phyloP scores from a whole-genome alignment of 2,113 vertebrate genomes.

The Tyto alba region DNA sequence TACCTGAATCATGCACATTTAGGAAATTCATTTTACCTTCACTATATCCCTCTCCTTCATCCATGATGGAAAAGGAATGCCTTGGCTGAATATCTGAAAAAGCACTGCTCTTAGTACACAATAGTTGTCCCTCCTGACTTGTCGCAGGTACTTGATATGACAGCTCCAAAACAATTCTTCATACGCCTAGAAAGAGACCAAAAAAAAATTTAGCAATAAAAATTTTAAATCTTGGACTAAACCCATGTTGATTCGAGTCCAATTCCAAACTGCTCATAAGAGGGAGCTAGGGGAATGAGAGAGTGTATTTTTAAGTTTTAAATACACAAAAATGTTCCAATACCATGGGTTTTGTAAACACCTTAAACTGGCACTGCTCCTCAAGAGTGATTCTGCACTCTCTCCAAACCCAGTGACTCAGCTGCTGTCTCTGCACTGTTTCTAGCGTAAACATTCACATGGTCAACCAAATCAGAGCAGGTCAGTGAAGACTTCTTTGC shows the following conservation, averaged over 20 bases:
- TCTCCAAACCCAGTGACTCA: background rate
- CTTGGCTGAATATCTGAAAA: constrained; percentile 78
- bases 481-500: background rate
- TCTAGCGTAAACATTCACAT: background rate
- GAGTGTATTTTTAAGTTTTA: background rate
- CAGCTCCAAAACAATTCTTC: constrained; percentile 69
- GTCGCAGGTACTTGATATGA: constrained; percentile 70
- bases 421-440: background rate
- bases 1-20: background rate
- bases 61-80: constrained; percentile 75
- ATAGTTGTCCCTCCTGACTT: constrained; percentile 74
- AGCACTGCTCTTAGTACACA: constrained; percentile 71
- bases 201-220: background rate
- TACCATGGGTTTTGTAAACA: background rate
- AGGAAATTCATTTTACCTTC: constrained; percentile 63
- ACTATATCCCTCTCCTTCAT: constrained; percentile 80
- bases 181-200: constrained; percentile 63
- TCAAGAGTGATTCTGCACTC: background rate
- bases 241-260: background rate
- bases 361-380: background rate
- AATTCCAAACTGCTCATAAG: background rate
- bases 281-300: background rate
- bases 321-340: background rate
- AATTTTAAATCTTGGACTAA: background rate
- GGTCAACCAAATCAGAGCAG: background rate